Evolutionary conservation across 2,113 vertebrate species (phyloP).

Genomic region (Syrmaticus mikado): DNA sequence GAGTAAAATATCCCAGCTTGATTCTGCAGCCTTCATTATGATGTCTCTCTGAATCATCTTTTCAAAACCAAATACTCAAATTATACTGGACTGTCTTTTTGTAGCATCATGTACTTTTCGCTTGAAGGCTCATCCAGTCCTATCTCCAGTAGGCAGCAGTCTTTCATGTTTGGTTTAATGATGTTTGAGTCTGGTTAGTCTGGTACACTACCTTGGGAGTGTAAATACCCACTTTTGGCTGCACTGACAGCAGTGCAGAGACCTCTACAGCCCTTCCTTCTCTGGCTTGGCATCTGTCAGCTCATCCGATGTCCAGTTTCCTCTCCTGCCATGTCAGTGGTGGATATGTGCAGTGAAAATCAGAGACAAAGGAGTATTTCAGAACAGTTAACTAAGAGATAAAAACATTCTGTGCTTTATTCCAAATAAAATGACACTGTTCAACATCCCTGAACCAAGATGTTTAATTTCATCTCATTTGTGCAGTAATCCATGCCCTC

Average conservation of each 20-base stretch:
- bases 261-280: background rate
- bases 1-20: background rate
- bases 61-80: background rate
- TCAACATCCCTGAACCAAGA: background rate
- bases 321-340: background rate
- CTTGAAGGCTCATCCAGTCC: background rate
- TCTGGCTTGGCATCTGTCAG: background rate
- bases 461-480: conserved; percentile 24
- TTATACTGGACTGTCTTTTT: background rate
- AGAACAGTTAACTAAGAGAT: background rate
- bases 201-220: background rate
- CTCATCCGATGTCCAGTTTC: background rate
- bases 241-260: background rate
- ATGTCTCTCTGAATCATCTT: background rate
- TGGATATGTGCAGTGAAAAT: background rate
- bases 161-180: background rate
- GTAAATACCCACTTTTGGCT: background rate
- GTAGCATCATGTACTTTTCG: background rate
- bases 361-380: background rate
- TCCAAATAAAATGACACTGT: background rate
- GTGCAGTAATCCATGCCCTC: background rate
- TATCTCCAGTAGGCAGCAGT: background rate
- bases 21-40: background rate
- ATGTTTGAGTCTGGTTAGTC: background rate
- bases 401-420: background rate